Percentiles rank a stretch among this genome's conserved stretches.
Conservation (phyloP, 2,797 vertebrate species). For the Bufotes viridis region DNA sequence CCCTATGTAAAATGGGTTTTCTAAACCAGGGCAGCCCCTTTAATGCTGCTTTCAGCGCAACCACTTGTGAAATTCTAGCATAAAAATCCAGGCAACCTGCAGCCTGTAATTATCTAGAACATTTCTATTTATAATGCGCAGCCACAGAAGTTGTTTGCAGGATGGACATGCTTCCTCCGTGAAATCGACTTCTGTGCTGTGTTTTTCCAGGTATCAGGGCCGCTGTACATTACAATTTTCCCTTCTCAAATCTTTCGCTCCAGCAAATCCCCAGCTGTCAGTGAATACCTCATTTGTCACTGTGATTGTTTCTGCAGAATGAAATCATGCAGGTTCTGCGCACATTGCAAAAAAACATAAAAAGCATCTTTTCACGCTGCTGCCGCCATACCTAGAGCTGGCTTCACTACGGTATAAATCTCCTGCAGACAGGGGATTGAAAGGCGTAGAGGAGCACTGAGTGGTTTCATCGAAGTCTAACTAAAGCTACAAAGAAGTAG, state of each 20-base stretch:
- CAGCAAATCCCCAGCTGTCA: slow-evolving; percentile 46
- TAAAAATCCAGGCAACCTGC: slow-evolving; percentile 3
- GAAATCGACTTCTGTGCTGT: slow-evolving; percentile 31
- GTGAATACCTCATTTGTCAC: slow-evolving; percentile 54
- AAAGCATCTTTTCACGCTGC: slow-evolving; percentile 25
- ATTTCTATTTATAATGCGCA: slow-evolving; percentile 2
- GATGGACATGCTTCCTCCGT: slow-evolving; percentile 6
- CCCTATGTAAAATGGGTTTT: not conserved
- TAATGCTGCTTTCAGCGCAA: not conserved
- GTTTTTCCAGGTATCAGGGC: slow-evolving; percentile 49
- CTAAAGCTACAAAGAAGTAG: not conserved
- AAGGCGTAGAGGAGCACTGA: not conserved
- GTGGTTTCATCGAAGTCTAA: not conserved
- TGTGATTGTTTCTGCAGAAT: slow-evolving; percentile 50
- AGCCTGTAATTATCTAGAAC: slow-evolving; percentile 17
- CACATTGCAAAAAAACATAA: slow-evolving; percentile 25
- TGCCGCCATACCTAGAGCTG: slow-evolving; percentile 10
- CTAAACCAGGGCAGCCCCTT: not conserved
- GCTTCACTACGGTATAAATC: slow-evolving; percentile 33
- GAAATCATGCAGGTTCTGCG: slow-evolving; percentile 22
- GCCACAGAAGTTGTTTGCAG: slow-evolving; percentile 4
- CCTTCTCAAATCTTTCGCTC: slow-evolving; percentile 47
- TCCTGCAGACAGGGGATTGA: slow-evolving; percentile 3
- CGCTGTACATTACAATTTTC: not conserved
- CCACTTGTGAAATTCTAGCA: not conserved